Conservation (phyloP, 2,888 invertebrate genomes). For the Drosophila rellima region DNA sequence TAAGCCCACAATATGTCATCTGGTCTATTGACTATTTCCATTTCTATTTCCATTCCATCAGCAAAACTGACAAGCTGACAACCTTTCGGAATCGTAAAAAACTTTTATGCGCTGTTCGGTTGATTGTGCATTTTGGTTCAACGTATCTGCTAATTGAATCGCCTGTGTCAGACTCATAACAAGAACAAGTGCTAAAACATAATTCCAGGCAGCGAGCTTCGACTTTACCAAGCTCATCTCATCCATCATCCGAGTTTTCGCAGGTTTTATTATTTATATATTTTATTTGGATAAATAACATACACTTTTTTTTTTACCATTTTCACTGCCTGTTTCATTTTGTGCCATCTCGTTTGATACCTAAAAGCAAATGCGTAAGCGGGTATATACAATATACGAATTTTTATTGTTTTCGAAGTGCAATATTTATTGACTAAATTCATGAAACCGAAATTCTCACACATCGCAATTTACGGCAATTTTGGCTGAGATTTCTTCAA, state of each 20-base stretch:
- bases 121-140: constrained; percentile 35
- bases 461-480: constrained; percentile 10
- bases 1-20: constrained; percentile 53
- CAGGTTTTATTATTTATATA: constrained; percentile 11
- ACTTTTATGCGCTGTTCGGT: constrained; percentile 41
- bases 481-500: neutral
- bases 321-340: constrained; percentile 16
- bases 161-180: constrained; percentile 27
- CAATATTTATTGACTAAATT: neutral
- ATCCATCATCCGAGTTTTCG: constrained; percentile 16
- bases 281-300: constrained; percentile 2
- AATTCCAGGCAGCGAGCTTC: constrained; percentile 5
- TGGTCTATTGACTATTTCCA: constrained; percentile 48
- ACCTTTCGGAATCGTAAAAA: constrained; percentile 52
- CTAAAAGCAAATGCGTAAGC: neutral
- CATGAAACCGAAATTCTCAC: neutral
- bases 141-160: constrained; percentile 67
- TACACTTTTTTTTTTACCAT: constrained; percentile 3
- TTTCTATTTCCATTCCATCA: constrained; percentile 44
- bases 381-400: constrained; percentile 9
- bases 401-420: neutral
- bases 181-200: constrained; percentile 26
- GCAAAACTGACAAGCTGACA: constrained; percentile 35
- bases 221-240: constrained; percentile 18
- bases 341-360: constrained; percentile 18